Base-by-base conservation (phyloP, 1,140 invertebrate genomes). In the Gryon sp. region DNA sequence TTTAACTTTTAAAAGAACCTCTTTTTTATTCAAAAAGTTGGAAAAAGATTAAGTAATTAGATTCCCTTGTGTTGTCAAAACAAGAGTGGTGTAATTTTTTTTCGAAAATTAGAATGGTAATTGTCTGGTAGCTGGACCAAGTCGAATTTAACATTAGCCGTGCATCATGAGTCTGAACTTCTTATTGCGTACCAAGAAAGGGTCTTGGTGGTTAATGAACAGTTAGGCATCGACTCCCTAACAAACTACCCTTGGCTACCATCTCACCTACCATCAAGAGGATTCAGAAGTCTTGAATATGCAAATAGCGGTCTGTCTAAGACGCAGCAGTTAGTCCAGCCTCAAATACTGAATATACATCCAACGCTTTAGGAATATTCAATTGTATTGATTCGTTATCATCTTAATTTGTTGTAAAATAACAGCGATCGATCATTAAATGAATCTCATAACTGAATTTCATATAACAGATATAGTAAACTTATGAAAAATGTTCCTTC, bases 231-330 rank as follows among this genome's bases (percentile, higher is more conserved):
- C 78, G 80, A 74, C 78, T 80, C 73, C 74, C 78, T 79, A 81
- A 82, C 80, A 82, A 83, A 82, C 79, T 83, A 84, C 78, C 80
- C 74, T 60, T 66, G 69, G 66, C 73, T 78, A 75, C 76, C 66
- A 34, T 11, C 76, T 69, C 40, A 50, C 55, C 43, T 63, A 34
- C 57, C 72, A 72, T 78, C 78, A 72, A 75, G 55, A 79, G 76
- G 80, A 84, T 83, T 80, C 80, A 76, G 74, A 59, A 45, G 78
- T 76, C 81, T 82, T 82, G 81, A 83, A 84, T 84, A 84, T 84
- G 82, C 82, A 83, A 82, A 84, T 83, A 59, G 70, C 63, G 59
- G 69, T 65, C 80, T 80, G 79, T 80, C 76, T 82, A 78, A 82
- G 81, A 84, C 78, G 65, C 53, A 69, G 55, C 76, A 78, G 66